Conservation (phyloP, 2,797 vertebrate genomes). For the Myripristis murdjan region DNA sequence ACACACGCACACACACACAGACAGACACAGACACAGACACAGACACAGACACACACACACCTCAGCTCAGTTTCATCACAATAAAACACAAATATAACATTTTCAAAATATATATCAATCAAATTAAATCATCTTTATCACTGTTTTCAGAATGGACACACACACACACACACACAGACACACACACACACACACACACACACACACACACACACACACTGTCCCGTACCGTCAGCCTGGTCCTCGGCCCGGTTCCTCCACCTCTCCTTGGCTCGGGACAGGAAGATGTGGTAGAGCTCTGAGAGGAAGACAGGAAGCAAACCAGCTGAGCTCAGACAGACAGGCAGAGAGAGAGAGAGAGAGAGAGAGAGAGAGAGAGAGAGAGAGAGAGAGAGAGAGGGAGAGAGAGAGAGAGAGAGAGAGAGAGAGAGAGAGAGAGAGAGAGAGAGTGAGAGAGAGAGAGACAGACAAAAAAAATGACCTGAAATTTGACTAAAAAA, state of each 20-base stretch:
- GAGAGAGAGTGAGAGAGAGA: no score
- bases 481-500: no score
- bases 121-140: no score
- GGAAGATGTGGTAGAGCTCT: conserved; percentile 99
- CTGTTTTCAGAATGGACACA: no score
- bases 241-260: conserved; percentile 93
- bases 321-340: not conserved
- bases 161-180: no score
- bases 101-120: not conserved
- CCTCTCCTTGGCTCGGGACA: conserved; percentile 97
- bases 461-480: no score
- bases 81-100: not conserved
- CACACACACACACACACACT: no score
- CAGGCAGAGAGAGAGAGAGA: not conserved
- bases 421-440: not conserved
- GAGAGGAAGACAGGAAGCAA: not conserved
- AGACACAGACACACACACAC: no score
- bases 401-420: not conserved
- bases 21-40: conserved; percentile 65
- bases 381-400: not conserved
- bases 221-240: no score
- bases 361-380: not conserved
- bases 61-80: no score
- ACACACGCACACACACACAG: no score
- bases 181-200: no score